Evolutionary conservation across 2,113 vertebrate species (phyloP).

Genomic region (Anguilla rostrata): DNA sequence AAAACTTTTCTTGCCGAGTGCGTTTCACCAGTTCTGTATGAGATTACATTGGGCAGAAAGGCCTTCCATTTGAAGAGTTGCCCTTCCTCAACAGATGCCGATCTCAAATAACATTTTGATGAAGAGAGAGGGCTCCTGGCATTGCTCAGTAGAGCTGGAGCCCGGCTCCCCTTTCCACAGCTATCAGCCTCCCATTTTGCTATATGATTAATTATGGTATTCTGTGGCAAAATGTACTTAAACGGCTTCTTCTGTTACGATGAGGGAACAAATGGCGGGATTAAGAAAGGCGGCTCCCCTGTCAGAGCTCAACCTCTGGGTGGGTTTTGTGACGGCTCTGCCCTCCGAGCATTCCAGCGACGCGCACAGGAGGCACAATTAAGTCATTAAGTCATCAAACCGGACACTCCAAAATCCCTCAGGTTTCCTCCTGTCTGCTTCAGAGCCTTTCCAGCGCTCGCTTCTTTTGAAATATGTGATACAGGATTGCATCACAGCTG

Average conservation of each 20-base stretch:
- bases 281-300: conserved; percentile 51
- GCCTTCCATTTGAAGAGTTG: conserved; percentile 22
- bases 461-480: neutral
- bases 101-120: conserved; percentile 56
- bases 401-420: conserved; percentile 53
- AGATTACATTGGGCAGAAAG: conserved; percentile 36
- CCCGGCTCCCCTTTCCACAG: conserved; percentile 62
- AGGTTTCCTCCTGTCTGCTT: conserved; percentile 31
- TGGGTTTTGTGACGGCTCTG: conserved; percentile 30
- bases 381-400: conserved; percentile 70
- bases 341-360: conserved; percentile 51
- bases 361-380: conserved; percentile 51
- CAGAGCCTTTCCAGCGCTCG: conserved; percentile 28
- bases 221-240: conserved; percentile 65
- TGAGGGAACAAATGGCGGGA: conserved; percentile 49
- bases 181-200: conserved; percentile 68
- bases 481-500: neutral
- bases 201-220: conserved; percentile 74
- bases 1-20: conserved; percentile 2
- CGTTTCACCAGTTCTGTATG: conserved; percentile 36
- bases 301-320: conserved; percentile 44
- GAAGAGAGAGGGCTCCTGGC: conserved; percentile 51
- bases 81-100: conserved; percentile 38
- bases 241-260: conserved; percentile 66
- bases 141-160: conserved; percentile 35